These are phyloP conservation scores for Uria aalge DNA, from an alignment of 2,113 vertebrate genomes.

Conservation along the genomic window DNA sequence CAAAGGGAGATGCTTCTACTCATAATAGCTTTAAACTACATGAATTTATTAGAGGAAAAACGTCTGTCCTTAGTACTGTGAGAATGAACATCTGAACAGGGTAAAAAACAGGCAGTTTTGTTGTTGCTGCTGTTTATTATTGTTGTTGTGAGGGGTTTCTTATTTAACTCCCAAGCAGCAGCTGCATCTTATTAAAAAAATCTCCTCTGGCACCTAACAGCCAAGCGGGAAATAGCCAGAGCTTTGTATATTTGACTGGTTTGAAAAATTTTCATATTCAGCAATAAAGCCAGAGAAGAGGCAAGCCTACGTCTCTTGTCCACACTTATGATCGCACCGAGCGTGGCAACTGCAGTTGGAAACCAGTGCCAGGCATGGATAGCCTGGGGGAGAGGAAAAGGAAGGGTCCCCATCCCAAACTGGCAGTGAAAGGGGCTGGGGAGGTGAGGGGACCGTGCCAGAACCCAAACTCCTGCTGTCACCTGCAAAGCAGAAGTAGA, in stretches of 20 bases:
- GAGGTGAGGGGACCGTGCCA: neutral
- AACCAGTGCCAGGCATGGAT: neutral
- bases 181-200: neutral
- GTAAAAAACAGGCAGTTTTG: neutral
- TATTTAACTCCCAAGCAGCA: neutral
- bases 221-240: neutral
- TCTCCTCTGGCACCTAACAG: neutral
- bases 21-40: neutral
- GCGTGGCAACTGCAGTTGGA: neutral
- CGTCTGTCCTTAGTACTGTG: neutral
- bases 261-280: neutral
- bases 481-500: neutral
- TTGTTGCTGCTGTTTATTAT: neutral
- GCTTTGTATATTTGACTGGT: neutral
- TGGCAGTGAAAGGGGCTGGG: too few relatives aligned
- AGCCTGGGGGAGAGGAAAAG: neutral
- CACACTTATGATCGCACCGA: rapidly evolving
- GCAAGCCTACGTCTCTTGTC: neutral
- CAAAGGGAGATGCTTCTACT: neutral
- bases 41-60: neutral
- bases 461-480: neutral
- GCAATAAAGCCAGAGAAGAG: neutral
- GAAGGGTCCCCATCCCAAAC: neutral
- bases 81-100: neutral
- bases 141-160: neutral